Conservation (phyloP, 2,888 invertebrate species). For the Andrena haemorrhoa region DNA sequence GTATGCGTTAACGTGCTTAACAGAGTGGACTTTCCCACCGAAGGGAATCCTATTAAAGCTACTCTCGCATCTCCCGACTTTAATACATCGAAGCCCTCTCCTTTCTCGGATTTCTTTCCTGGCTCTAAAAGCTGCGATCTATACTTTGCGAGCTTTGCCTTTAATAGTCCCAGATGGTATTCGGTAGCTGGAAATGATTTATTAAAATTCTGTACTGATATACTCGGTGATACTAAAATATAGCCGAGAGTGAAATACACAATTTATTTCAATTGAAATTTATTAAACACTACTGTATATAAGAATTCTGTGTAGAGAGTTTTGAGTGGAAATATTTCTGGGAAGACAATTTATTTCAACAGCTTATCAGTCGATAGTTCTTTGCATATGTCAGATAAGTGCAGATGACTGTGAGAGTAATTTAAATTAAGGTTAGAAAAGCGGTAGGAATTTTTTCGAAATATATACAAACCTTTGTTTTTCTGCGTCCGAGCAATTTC, state of each 20-base stretch:
- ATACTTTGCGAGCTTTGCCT: conserved; percentile 98
- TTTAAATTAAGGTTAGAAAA: conserved; percentile 43
- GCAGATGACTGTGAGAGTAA: conserved; percentile 7
- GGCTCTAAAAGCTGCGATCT: conserved; percentile 97
- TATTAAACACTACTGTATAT: not conserved
- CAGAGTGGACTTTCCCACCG: conserved; percentile 99
- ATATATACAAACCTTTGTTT: conserved; percentile 93
- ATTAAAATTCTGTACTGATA: not conserved
- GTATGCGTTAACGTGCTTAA: conserved; percentile 98
- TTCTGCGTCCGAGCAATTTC: conserved; percentile 99
- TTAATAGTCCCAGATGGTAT: conserved; percentile 98
- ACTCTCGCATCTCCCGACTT: conserved; percentile 99
- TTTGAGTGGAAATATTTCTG: not conserved
- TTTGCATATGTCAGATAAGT: conserved; percentile 33
- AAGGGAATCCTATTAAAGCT: conserved; percentile 99
- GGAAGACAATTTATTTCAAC: too few relatives aligned
- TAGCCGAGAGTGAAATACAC: not conserved
- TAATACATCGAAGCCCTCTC: conserved; percentile 99
- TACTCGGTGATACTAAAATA: not conserved
- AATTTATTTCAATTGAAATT: not conserved
- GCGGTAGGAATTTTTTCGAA: conserved; percentile 13
- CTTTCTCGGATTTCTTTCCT: conserved; percentile 96
- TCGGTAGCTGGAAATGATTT: conserved; percentile 93
- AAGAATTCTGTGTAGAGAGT: not conserved
- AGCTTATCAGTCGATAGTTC: not conserved